Conservation (phyloP, 2,797 vertebrate genomes). For the Gymnoscopelus braueri region DNA sequence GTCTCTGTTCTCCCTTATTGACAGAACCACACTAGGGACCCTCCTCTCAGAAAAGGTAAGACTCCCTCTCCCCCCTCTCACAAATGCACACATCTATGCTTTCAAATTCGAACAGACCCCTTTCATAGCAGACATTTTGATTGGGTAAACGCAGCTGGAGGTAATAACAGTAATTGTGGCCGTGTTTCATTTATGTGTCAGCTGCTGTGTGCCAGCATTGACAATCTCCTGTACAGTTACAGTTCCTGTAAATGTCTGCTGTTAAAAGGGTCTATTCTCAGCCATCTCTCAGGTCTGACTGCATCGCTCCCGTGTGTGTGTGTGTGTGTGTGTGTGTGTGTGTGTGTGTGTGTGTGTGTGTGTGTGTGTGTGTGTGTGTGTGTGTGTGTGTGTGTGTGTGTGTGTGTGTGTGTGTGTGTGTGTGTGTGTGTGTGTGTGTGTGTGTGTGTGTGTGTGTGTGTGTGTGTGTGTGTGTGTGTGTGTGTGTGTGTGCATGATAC, state of each 20-base stretch:
- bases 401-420: slow-evolving; percentile 6
- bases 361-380: slow-evolving; percentile 14
- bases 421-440: slow-evolving; percentile 3
- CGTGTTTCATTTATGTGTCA: no score
- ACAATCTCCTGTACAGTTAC: no score
- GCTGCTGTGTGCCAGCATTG: no score
- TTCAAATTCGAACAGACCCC: no score
- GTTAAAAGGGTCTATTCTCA: no score
- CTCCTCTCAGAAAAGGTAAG: slow-evolving; percentile 84
- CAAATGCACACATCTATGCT: neutral
- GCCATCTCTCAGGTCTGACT: neutral
- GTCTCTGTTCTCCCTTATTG: slow-evolving; percentile 23
- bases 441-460: neutral
- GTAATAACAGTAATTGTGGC: no score
- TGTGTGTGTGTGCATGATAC: slow-evolving; percentile 6
- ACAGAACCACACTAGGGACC: slow-evolving; percentile 82
- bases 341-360: neutral
- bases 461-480: slow-evolving; percentile 14
- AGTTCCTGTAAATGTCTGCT: no score
- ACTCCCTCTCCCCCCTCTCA: neutral
- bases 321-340: slow-evolving; percentile 3
- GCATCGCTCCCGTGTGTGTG: neutral
- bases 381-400: slow-evolving; percentile 1
- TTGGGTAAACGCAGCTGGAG: no score
- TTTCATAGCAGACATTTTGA: no score